A percentile compares a stretch with the other conserved stretches of the same genome.
Evolutionary conservation across 2,113 vertebrate genomes (phyloP).

Genomic region (Potamarius usumacintae): DNA sequence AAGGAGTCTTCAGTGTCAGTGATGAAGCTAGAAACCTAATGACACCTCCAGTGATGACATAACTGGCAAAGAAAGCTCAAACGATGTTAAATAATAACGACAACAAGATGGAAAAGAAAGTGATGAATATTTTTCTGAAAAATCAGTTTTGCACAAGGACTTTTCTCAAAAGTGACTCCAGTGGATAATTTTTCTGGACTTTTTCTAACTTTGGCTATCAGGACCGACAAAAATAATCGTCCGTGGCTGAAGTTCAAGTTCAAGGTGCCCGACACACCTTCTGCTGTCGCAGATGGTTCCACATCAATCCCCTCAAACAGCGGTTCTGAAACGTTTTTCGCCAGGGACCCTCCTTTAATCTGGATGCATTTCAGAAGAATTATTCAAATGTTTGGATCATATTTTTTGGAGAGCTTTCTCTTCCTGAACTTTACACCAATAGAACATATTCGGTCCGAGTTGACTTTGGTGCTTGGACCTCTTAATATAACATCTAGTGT

Average conservation of each 20-base stretch:
- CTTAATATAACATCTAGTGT: no score
- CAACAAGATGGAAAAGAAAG: background rate
- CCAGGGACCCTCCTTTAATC: background rate
- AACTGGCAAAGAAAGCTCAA: background rate
- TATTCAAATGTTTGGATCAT: background rate
- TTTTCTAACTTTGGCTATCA: background rate
- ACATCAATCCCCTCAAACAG: background rate
- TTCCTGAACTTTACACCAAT: background rate
- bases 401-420: background rate
- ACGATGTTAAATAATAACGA: background rate
- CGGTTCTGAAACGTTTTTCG: background rate
- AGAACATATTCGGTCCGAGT: background rate
- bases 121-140: background rate
- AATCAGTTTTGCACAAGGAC: no score
- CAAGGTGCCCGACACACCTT: background rate
- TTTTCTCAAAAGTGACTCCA: no score
- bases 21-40: background rate
- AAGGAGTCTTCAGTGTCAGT: background rate
- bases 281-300: background rate
- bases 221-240: background rate
- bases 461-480: no score
- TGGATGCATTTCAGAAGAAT: no score
- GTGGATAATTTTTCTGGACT: background rate
- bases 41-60: background rate
- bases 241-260: slow-evolving; percentile 8